Conservation (phyloP, 2,888 invertebrate genomes). For the Dryadula phaetusa region DNA sequence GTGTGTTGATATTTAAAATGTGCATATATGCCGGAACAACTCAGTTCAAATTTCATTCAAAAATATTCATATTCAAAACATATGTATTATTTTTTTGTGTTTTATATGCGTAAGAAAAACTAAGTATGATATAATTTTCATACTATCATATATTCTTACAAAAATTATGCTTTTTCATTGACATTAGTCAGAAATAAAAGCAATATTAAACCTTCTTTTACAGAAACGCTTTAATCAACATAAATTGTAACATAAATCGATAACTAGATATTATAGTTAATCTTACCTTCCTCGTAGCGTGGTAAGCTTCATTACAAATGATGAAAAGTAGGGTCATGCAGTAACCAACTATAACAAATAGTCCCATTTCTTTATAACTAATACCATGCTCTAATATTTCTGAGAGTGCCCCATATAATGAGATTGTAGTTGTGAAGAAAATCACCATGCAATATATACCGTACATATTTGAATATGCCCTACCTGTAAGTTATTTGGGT, state of each 20-base stretch:
- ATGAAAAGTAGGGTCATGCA: constrained; percentile 88
- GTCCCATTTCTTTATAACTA: constrained; percentile 88
- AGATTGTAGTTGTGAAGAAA: constrained; percentile 89
- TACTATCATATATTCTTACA: no score
- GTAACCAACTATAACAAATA: constrained; percentile 88
- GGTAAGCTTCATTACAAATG: constrained; percentile 90
- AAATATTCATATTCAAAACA: no score
- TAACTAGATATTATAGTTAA: constrained; percentile 18
- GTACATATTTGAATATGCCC: constrained; percentile 91
- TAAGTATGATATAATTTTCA: no score
- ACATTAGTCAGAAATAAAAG: not conserved
- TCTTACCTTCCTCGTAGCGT: constrained; percentile 86
- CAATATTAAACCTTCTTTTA: not conserved
- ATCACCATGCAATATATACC: constrained; percentile 90
- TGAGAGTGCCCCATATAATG: constrained; percentile 88
- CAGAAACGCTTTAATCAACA: constrained; percentile 16
- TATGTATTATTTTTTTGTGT: no score
- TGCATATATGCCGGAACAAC: no score
- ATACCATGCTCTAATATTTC: constrained; percentile 89
- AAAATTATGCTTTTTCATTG: not conserved
- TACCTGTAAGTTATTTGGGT: constrained; percentile 62
- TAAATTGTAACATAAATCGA: constrained; percentile 24
- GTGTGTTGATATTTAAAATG: no score
- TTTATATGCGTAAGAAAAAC: no score
- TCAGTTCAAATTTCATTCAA: no score